phyloP scores from a whole-genome alignment of 2,113 vertebrate genomes.

The Lanius collurio region DNA sequence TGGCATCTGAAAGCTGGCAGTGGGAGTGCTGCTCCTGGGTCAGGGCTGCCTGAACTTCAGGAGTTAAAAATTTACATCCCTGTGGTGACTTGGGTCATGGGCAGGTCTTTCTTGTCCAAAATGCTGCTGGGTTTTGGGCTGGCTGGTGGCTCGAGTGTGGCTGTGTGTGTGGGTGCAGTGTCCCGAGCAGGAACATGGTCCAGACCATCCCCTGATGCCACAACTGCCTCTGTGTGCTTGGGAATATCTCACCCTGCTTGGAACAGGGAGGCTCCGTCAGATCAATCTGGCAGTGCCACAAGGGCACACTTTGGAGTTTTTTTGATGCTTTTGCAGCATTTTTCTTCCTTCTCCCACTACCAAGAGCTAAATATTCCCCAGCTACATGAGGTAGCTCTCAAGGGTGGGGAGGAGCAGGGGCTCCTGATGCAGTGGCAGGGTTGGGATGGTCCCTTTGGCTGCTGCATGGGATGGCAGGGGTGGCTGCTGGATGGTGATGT shows the following conservation, averaged over 20 bases:
- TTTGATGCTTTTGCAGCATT: neutral
- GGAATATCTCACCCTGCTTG: neutral
- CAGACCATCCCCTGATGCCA: neutral
- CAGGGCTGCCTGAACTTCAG: neutral
- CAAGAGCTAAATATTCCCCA: neutral
- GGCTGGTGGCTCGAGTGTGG: neutral
- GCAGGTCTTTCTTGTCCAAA: neutral
- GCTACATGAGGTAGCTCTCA: neutral
- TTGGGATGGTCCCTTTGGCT: neutral
- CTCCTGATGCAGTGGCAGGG: neutral
- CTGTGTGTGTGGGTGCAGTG: rapidly evolving
- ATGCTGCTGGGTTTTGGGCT: neutral
- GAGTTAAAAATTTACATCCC: neutral
- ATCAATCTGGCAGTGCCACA: neutral
- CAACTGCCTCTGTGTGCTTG: rapidly evolving
- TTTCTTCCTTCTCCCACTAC: neutral
- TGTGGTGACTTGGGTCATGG: rapidly evolving
- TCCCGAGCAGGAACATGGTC: rapidly evolving
- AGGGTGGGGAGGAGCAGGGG: neutral
- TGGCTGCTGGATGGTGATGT: neutral
- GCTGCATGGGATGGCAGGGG: neutral
- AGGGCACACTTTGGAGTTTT: neutral
- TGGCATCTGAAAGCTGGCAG: neutral
- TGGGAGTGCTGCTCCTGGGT: neutral
- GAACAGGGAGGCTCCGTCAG: rapidly evolving